phyloP scores from a whole-genome alignment of 1,140 invertebrate genomes.

The Drosophila lowei region DNA sequence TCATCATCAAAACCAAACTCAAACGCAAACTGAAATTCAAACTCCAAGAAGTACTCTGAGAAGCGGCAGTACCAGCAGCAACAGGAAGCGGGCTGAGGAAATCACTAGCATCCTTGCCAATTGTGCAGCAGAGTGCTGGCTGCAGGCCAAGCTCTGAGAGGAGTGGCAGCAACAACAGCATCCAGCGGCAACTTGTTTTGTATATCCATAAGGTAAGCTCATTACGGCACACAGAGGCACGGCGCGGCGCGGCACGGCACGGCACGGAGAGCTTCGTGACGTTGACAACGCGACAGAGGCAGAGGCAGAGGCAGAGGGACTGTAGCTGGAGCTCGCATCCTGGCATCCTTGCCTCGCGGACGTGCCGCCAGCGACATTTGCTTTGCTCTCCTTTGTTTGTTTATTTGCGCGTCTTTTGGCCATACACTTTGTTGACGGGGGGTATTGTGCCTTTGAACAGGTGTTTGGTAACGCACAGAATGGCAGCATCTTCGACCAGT shows the following conservation, averaged over 20 bases:
- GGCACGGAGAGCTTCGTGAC: constrained; percentile 23
- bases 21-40: not conserved
- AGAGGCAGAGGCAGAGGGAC: not conserved
- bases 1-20: constrained; percentile 31
- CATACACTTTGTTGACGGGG: too few species aligned
- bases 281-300: constrained; percentile 49
- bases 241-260: too few species aligned
- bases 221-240: constrained; percentile 57
- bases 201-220: constrained; percentile 77
- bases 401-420: constrained; percentile 66
- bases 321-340: constrained; percentile 1
- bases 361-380: constrained; percentile 73
- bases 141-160: constrained; percentile 27
- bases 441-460: too few species aligned
- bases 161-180: constrained; percentile 50
- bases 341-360: constrained; percentile 62
- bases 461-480: too few species aligned
- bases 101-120: constrained; percentile 60
- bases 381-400: constrained; percentile 71
- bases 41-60: too few species aligned
- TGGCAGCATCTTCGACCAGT: too few species aligned
- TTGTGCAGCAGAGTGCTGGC: constrained; percentile 70
- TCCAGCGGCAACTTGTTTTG: constrained; percentile 47
- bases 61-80: constrained; percentile 34
- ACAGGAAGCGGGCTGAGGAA: constrained; percentile 63